Evolutionary conservation across 1,140 invertebrate species (phyloP).

Genomic region (Bombus consobrinus): DNA sequence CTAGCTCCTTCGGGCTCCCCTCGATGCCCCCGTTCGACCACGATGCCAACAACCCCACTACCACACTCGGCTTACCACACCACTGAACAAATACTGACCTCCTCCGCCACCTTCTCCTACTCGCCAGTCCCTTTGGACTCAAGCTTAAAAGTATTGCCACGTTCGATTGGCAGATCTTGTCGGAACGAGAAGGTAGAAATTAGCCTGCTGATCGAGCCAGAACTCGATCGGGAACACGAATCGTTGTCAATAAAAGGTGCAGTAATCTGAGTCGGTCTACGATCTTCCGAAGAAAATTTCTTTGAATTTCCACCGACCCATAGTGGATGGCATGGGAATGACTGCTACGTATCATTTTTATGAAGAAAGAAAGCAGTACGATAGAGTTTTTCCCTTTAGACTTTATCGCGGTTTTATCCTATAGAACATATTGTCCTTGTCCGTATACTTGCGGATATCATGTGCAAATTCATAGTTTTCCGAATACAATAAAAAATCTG

Average conservation of each 20-base stretch:
- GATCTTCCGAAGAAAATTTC: background rate
- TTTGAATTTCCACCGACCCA: background rate
- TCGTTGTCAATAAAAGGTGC: slow-evolving; percentile 48
- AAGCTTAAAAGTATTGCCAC: slow-evolving; percentile 46
- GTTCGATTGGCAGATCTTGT: slow-evolving; percentile 44
- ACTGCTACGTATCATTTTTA: no score
- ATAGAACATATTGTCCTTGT: no score
- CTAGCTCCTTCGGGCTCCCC: slow-evolving; percentile 61
- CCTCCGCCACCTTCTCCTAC: slow-evolving; percentile 2
- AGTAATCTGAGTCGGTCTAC: background rate
- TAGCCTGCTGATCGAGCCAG: slow-evolving; percentile 10
- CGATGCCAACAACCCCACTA: slow-evolving; percentile 67
- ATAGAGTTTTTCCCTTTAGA: no score
- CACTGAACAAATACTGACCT: slow-evolving; percentile 70
- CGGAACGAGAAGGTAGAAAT: slow-evolving; percentile 22
- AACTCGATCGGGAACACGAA: background rate
- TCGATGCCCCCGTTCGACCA: slow-evolving; percentile 37
- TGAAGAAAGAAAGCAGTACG: no score
- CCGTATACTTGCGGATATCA: no score
- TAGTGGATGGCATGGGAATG: background rate
- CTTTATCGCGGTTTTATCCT: no score
- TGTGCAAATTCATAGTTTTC: no score
- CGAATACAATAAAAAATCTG: no score
- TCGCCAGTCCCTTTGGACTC: background rate
- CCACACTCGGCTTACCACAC: slow-evolving; percentile 22